Base-by-base conservation (phyloP, 2,113 vertebrate species). In the Scytalopus superciliaris region DNA sequence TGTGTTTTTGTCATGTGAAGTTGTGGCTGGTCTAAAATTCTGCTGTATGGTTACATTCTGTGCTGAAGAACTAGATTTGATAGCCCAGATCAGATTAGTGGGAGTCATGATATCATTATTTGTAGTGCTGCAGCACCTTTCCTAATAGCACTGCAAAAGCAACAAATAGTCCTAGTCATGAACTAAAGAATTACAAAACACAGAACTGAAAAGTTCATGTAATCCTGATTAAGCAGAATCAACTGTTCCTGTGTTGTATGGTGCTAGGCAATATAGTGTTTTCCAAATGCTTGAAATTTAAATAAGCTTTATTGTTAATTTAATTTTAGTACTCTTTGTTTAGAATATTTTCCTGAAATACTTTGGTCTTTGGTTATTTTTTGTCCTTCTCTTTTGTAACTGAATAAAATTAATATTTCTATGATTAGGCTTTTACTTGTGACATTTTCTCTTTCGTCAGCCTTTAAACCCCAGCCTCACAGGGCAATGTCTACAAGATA, bases 151-250 rank as follows among this genome's bases (percentile, higher is more conserved):
- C 23, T 73, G 49, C 13, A 84, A 92, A 47, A 87, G 24, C 52
- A 67, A 49, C 21, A 81, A 89, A 59, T 19, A 19, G 24, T 90
- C 19, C 14, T 45, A 82, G 44, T 78, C 47, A 87, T 1, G 4
- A 94, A 67, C 23, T 45, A 68, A 93, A 85, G 87, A 64, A 87
- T 68, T 93, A 35, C 24, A 75, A 89, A 93, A 45, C 35, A 37
- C 19, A 75, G 19, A 69, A 76, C 28, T 76, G 40, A 85, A 91
- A 87, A 64, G 53, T 67, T 92, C 24, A 56, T 79, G 55, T 87
- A 90, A 85, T 91, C 67, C 75, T 49, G 74, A 78, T 93, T 76
- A 94, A 93, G 42, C 23, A 86, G 83, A 86, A 70, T 42, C 40
- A 81, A 87, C 35, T 85, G 37, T 79, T 95, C 28, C 24, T 78